Base-by-base conservation (phyloP, 2,888 invertebrate species). In the Helleia helle region DNA sequence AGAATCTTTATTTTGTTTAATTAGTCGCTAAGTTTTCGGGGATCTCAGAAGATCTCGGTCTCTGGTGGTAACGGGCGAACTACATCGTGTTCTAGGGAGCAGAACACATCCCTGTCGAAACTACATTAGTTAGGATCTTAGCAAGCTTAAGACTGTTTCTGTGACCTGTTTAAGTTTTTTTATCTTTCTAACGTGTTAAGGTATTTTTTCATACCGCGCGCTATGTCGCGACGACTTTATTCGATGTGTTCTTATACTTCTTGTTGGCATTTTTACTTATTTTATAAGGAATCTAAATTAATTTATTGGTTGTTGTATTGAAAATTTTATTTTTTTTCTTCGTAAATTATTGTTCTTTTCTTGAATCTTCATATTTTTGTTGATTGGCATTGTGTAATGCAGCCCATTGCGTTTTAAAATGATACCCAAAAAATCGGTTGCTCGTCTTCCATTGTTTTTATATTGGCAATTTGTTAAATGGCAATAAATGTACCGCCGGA, bases 221-320 rank as follows among this genome's bases (percentile, higher is more conserved):
- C 57, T 52, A 54, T 54, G 62, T 49, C 55, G 52, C 46, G 44
- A 26, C 31, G 47, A 71, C 77, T 72, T 72, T 76, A 73, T 73
- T 56, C 74, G 65, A 81, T 84, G 84, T 84, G 83, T 84, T 83
- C 83, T 79, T 73, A 72, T 80, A 81, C 77, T 81, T 81, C 83
- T 84, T 84, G 84, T 84, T 84, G 84, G 84, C 80, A 76, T 81
- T 83, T 67, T 80, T 81, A 81, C 83, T 83, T 84, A 83, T 83
- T 81, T 83, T 83, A 77, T 84, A 83, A 81, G 84, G 71, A 70
- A 71, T 71, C 83, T 76, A 84, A 84, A 84, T 84, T 84, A 84
- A 83, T 83, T 84, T 84, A 84, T 83, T 83, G 84, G 84, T 84
- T 84, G 80, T 84, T 84, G 71, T 71, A 80, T 80, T 81, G 65